Conservation (phyloP, 1,140 invertebrate genomes). For the Drosophila murphyi region DNA sequence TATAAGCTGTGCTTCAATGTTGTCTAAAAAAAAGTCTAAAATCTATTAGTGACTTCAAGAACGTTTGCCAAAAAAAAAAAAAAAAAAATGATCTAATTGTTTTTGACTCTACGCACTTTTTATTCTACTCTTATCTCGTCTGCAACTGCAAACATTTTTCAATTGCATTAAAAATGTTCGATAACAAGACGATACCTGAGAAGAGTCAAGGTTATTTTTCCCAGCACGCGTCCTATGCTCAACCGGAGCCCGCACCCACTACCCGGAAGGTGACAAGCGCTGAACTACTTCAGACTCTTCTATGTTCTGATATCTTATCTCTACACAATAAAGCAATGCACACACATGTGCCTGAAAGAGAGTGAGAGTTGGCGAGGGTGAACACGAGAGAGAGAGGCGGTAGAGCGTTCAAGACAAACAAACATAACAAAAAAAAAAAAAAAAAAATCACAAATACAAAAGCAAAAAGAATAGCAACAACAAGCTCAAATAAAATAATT, state of each 20-base stretch:
- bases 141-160: conserved; percentile 48
- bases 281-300: conserved; percentile 8
- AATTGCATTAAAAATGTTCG: conserved; percentile 47
- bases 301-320: conserved; percentile 46
- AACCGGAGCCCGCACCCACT: background rate
- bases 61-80: background rate
- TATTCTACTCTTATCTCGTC: conserved; percentile 10
- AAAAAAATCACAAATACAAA: conserved; percentile 17
- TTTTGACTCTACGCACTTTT: background rate
- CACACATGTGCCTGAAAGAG: conserved; percentile 7
- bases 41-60: background rate
- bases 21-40: background rate
- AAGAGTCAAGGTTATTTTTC: conserved; percentile 28
- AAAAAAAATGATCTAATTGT: background rate
- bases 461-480: conserved; percentile 16
- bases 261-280: background rate
- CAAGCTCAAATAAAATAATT: conserved; percentile 30
- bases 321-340: background rate
- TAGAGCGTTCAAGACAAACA: conserved; percentile 30
- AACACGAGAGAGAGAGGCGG: background rate
- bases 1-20: no score
- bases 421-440: conserved; percentile 8
- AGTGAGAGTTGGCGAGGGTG: background rate
- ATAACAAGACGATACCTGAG: conserved; percentile 24
- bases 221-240: conserved; percentile 34